Percentiles rank a stretch among this genome's conserved stretches.
These are phyloP conservation scores for Zhuqinia jingwanae DNA, from an alignment of 2,888 invertebrate species.

Conservation along the genomic window DNA sequence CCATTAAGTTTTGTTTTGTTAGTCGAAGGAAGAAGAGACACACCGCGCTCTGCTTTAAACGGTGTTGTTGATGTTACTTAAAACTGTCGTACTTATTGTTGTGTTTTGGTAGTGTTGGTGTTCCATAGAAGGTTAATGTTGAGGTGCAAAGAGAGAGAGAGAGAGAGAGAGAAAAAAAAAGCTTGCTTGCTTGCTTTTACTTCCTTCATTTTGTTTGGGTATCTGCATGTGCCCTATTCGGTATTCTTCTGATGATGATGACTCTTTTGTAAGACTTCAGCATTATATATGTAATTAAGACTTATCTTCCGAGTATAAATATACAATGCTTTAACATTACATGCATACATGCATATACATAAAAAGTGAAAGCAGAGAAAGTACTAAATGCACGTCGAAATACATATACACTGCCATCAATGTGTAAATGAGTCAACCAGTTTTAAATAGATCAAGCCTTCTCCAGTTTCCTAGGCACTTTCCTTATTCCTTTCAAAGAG, in stretches of 20 bases:
- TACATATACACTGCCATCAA: neutral
- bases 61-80: conserved; percentile 12
- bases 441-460: conserved; percentile 38
- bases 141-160: conserved; percentile 11
- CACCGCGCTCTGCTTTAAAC: conserved; percentile 16
- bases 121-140: neutral
- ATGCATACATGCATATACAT: neutral
- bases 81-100: neutral
- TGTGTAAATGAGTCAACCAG: conserved; percentile 37
- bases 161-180: too few species aligned
- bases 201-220: neutral
- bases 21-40: too few species aligned
- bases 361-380: too few species aligned
- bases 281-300: neutral
- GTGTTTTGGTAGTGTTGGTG: neutral
- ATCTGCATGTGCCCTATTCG: too few species aligned
- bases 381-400: neutral
- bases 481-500: conserved; percentile 15
- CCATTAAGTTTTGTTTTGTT: conserved; percentile 46
- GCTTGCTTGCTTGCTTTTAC: neutral
- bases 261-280: too few species aligned
- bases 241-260: too few species aligned
- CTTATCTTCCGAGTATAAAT: neutral
- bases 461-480: conserved; percentile 36
- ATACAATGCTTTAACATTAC: neutral